phyloP scores from a whole-genome alignment of 1,140 invertebrate species.

The Chironomus striatipennis region DNA sequence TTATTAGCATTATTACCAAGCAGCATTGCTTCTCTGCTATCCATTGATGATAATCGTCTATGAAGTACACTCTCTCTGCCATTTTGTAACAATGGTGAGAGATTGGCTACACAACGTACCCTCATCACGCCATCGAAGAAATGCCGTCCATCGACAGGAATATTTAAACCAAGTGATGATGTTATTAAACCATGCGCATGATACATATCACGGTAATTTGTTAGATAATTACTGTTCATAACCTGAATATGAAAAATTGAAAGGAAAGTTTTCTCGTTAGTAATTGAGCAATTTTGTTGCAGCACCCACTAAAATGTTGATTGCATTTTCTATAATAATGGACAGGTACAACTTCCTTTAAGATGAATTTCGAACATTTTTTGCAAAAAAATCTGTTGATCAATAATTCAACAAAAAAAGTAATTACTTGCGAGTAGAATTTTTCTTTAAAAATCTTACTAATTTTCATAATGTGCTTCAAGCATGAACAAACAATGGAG shows the following conservation, averaged over 20 bases:
- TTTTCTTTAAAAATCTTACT: too few relatives aligned
- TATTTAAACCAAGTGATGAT: conserved; percentile 45
- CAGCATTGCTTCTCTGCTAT: conserved; percentile 49
- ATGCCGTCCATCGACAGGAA: conserved; percentile 43
- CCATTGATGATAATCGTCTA: conserved; percentile 43
- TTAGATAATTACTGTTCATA: conserved; percentile 40
- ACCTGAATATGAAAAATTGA: conserved; percentile 36
- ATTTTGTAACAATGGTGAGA: conserved; percentile 50
- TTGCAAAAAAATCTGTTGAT: too few relatives aligned
- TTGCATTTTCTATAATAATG: too few relatives aligned
- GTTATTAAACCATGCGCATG: conserved; percentile 49
- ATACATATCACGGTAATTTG: conserved; percentile 42
- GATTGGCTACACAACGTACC: conserved; percentile 49
- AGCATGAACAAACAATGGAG: too few relatives aligned
- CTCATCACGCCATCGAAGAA: conserved; percentile 48
- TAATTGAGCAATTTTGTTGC: too few relatives aligned
- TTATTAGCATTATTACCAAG: conserved; percentile 39
- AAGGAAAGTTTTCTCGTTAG: too few relatives aligned
- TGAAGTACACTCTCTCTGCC: conserved; percentile 47
- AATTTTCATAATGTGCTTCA: too few relatives aligned
- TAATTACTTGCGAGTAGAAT: too few relatives aligned
- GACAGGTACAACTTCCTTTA: too few relatives aligned
- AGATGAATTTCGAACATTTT: too few relatives aligned
- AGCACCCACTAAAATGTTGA: too few relatives aligned
- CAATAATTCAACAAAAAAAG: too few relatives aligned